Evolutionary conservation across 2,888 invertebrate species (phyloP).

Genomic region (Suillia variegata): DNA sequence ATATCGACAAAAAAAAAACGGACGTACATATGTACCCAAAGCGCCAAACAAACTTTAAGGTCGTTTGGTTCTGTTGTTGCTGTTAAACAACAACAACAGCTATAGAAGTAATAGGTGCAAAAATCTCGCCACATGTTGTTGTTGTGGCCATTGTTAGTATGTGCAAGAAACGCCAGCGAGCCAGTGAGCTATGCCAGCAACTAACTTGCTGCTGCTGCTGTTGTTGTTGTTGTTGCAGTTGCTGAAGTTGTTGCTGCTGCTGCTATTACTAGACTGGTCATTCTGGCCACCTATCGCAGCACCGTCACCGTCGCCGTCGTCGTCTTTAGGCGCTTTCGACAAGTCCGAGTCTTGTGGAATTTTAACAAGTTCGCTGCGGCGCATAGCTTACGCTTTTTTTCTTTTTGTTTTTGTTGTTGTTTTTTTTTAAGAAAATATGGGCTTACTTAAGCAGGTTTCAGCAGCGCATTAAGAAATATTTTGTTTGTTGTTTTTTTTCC

Average conservation of each 20-base stretch:
- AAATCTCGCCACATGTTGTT: not conserved
- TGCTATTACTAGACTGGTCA: not conserved
- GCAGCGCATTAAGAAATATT: too few species aligned
- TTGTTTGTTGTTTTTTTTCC: too few species aligned
- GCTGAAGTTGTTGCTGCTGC: not conserved
- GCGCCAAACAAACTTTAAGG: not conserved
- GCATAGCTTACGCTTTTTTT: too few species aligned
- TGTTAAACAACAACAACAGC: too few species aligned
- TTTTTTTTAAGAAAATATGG: not conserved
- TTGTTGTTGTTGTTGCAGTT: not conserved
- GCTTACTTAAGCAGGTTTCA: not conserved
- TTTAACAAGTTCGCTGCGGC: not conserved
- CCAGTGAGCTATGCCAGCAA: too few species aligned
- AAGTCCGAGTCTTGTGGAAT: not conserved
- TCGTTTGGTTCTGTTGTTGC: not conserved
- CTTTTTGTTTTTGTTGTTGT: too few species aligned
- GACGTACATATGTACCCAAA: too few species aligned
- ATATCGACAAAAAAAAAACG: too few species aligned
- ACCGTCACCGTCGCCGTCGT: too few species aligned
- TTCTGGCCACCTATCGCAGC: not conserved
- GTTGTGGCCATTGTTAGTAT: not conserved
- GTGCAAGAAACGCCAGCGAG: too few species aligned
- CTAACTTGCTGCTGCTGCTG: not conserved
- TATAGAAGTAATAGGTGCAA: not conserved
- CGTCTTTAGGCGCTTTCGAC: not conserved